A percentile compares a stretch with the other conserved stretches of the same genome.
These are phyloP conservation scores for Acrocyrtus sp. DNA, from an alignment of 2,888 invertebrate genomes.

Conservation along the genomic window DNA sequence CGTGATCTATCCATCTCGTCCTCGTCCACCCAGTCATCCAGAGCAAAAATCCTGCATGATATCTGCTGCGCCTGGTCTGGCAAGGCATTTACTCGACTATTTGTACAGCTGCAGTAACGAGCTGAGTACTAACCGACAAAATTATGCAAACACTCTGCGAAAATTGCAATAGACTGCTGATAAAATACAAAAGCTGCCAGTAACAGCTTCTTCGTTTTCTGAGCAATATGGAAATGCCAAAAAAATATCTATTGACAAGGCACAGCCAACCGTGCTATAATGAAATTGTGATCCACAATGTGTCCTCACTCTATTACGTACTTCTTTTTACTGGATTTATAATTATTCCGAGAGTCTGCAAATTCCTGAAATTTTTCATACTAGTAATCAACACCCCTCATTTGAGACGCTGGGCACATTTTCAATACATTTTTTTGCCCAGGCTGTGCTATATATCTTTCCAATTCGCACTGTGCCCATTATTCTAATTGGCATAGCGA, in stretches of 20 bases:
- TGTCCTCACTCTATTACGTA: too few species aligned
- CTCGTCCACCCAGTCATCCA: background rate
- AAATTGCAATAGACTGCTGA: background rate
- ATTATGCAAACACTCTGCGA: background rate
- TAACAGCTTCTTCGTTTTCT: background rate
- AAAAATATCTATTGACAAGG: background rate
- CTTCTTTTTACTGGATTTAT: too few species aligned
- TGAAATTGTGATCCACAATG: background rate
- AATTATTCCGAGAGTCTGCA: background rate
- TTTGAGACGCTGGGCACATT: background rate
- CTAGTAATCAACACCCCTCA: background rate
- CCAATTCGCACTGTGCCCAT: background rate
- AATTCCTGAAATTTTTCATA: background rate
- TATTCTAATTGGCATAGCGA: too few species aligned
- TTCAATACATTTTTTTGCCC: background rate
- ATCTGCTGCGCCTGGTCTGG: background rate
- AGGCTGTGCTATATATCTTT: background rate
- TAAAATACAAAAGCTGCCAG: background rate
- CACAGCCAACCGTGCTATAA: background rate
- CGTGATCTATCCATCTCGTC: constrained; percentile 33
- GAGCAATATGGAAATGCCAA: background rate
- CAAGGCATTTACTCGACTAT: background rate
- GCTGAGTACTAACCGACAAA: background rate
- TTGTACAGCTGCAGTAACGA: background rate
- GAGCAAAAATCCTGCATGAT: background rate